Percentiles rank a stretch among this genome's conserved stretches.
Conservation (phyloP, 2,113 vertebrate genomes). For the Leptobrachium leishanense region DNA sequence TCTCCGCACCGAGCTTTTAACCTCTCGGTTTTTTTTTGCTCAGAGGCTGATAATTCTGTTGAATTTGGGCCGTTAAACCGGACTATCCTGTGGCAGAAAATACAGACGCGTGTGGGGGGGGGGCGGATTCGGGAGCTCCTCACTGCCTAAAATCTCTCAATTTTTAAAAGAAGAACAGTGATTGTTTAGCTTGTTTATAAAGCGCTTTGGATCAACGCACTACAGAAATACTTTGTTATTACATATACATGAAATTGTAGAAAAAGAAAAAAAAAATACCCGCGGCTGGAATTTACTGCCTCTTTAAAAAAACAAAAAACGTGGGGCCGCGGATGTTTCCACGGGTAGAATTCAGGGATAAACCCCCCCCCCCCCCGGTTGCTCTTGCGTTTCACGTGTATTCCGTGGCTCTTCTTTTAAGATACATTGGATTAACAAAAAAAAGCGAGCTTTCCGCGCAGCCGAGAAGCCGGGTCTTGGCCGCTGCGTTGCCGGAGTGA, state of each 20-base stretch:
- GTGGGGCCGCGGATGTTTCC: not conserved
- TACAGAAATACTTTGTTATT: constrained; percentile 38
- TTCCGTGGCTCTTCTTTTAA: not conserved
- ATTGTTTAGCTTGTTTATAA: constrained; percentile 28
- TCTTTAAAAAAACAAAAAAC: constrained; percentile 16
- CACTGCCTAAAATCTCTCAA: constrained; percentile 6
- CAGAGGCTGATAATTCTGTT: not conserved
- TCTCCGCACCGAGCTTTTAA: constrained; percentile 10
- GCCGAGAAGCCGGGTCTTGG: not conserved
- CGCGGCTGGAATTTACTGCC: constrained; percentile 18
- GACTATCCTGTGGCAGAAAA: constrained; percentile 38
- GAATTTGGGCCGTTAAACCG: constrained; percentile 3
- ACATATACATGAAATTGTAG: constrained; percentile 24
- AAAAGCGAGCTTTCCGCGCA: not conserved
- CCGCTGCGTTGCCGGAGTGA: not conserved
- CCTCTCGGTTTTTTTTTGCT: not conserved
- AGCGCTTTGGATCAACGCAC: constrained; percentile 41
- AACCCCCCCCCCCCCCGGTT: not conserved
- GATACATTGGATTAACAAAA: not conserved
- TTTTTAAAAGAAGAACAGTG: constrained; percentile 7
- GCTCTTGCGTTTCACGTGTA: not conserved
- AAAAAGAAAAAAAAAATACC: not conserved
- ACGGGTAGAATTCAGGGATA: constrained; percentile 28
- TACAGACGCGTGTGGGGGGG: not conserved
- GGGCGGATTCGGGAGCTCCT: not conserved